Evolutionary conservation across 2,888 invertebrate species (phyloP).

Genomic region (Peribatodes rhomboidaria): DNA sequence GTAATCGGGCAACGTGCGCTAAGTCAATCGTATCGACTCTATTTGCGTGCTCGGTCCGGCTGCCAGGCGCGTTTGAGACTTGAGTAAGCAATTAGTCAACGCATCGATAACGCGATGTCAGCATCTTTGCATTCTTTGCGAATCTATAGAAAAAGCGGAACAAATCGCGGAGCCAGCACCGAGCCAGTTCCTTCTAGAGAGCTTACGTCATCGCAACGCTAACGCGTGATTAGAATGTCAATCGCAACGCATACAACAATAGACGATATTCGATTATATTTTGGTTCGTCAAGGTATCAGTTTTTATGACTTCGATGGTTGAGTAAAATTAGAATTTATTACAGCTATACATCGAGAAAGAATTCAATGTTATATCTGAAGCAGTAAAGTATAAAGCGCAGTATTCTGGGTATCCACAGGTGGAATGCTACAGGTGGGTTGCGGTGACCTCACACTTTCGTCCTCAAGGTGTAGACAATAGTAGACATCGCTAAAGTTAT

Average conservation of each 20-base stretch:
- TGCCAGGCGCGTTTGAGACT: constrained; percentile 66
- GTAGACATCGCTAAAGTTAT: constrained; percentile 16
- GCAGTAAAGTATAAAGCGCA: constrained; percentile 40
- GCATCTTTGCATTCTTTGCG: constrained; percentile 60
- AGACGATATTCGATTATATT: constrained; percentile 56
- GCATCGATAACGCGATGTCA: constrained; percentile 71
- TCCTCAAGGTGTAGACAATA: constrained; percentile 19
- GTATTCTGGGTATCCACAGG: constrained; percentile 44
- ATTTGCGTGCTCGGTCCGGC: constrained; percentile 73
- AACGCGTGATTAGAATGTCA: constrained; percentile 60
- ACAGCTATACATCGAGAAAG: constrained; percentile 46
- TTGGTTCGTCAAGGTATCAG: constrained; percentile 46
- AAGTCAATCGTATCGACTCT: constrained; percentile 77
- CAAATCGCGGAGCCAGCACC: constrained; percentile 10
- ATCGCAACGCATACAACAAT: constrained; percentile 56
- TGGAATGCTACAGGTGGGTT: constrained; percentile 55
- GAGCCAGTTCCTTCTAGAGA: constrained; percentile 46
- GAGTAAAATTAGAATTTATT: constrained; percentile 46
- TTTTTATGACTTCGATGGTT: constrained; percentile 40
- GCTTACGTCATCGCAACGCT: constrained; percentile 53
- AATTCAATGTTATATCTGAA: constrained; percentile 39
- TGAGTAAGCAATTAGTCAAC: constrained; percentile 82
- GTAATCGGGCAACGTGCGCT: constrained; percentile 73
- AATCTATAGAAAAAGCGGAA: constrained; percentile 57
- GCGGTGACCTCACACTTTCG: constrained; percentile 48